Evolutionary conservation across 2,888 invertebrate species (phyloP).

Genomic region (Mimachlamys varia): DNA sequence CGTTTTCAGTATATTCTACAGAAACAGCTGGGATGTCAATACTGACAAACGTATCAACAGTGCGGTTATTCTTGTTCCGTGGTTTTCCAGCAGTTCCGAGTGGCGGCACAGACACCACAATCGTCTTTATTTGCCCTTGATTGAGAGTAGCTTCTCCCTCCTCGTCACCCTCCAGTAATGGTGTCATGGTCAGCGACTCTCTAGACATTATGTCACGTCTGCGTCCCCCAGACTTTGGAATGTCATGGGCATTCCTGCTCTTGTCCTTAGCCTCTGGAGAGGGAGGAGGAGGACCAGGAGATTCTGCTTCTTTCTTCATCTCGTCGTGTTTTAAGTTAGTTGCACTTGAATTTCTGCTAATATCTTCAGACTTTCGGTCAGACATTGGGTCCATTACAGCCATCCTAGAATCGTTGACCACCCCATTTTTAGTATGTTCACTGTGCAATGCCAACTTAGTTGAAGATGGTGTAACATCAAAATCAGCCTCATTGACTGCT

Average conservation of each 20-base stretch:
- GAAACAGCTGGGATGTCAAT: constrained; percentile 70
- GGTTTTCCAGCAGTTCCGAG: constrained; percentile 50
- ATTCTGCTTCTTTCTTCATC: constrained; percentile 60
- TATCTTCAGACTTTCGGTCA: constrained; percentile 49
- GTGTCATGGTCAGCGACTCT: constrained; percentile 64
- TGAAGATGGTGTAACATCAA: constrained; percentile 59
- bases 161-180: constrained; percentile 64
- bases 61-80: constrained; percentile 52
- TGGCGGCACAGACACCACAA: constrained; percentile 62
- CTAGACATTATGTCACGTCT: constrained; percentile 54
- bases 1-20: constrained; percentile 21
- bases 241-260: constrained; percentile 41
- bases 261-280: constrained; percentile 73
- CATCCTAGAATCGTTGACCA: constrained; percentile 47
- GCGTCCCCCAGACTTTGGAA: constrained; percentile 46
- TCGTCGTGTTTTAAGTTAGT: constrained; percentile 52
- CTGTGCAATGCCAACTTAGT: constrained; percentile 48
- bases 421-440: constrained; percentile 37
- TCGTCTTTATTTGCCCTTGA: constrained; percentile 59
- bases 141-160: constrained; percentile 50
- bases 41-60: constrained; percentile 70
- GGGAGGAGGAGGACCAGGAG: constrained; percentile 76
- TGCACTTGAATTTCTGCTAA: constrained; percentile 50
- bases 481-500: constrained; percentile 69
- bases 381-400: constrained; percentile 49